Evolutionary conservation across 2,888 invertebrate species (phyloP), one percentile per base, ranked within the genome.

Genomic region (Drosophila infuscata): DNA sequence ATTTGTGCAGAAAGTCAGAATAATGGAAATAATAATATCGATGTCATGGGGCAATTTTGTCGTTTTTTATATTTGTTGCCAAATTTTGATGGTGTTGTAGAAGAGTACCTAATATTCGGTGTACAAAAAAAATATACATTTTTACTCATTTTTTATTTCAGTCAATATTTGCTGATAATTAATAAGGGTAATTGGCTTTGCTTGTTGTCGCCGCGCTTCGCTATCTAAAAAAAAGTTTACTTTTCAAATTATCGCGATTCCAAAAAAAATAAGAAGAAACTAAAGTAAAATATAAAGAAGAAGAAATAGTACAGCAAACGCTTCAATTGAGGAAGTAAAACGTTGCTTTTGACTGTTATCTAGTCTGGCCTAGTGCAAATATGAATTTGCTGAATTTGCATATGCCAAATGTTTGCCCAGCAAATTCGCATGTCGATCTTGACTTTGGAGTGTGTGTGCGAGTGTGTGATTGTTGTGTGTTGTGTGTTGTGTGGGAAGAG

Each of bases 91-190:
- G 4, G 25, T 2, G 15, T 4, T 46, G 8, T 46, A 4, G 15
- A 25, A 46, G 46, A 20, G 46, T 29, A 46, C 25, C 15, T 29
- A 25, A 46, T 46, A 20, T 46, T 46, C 46, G 46, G 15, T 1
- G 3, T 8, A 25, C 1, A 2, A 15, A 8, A 1, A 15, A 20
- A 46, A 15, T 0, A 8, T 8, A 15, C 7, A 8, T 46, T 20
- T 8, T 25, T 25, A 15, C 20, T 46, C 46, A 25, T 25, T 53
- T 12, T 20, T 20, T 20, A 11, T 32, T 58, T 61, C 15, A 59
- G 43, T 54, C 60, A 89, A 82, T 86, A 84, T 86, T 89, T 87
- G 67, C 85, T 62, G 73, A 74, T 87, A 88, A 87, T 87, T 87
- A 83, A 70, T 74, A 52, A 54, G 60, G 66, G 58, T 86, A 86